Conservation (phyloP, 2,113 vertebrate genomes). For the Caranx melampygus region DNA sequence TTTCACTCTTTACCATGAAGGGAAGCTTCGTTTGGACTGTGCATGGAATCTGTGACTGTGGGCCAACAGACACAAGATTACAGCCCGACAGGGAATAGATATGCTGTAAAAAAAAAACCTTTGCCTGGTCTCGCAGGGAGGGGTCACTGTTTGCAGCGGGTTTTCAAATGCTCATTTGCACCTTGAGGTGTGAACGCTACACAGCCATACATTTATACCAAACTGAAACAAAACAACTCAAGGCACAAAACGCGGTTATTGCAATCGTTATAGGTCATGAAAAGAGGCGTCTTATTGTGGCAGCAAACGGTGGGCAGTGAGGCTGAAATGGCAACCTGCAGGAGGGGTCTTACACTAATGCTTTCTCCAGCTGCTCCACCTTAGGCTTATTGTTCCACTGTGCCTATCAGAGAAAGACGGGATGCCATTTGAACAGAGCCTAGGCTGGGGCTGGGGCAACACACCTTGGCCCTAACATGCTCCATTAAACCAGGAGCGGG, state of each 20-base stretch:
- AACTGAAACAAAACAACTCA: constrained; percentile 26
- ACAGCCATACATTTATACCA: constrained; percentile 22
- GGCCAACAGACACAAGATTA: constrained; percentile 71
- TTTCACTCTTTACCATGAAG: constrained; percentile 55
- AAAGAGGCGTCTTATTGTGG: constrained; percentile 35
- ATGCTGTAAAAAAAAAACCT: constrained; percentile 35
- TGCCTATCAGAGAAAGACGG: constrained; percentile 47
- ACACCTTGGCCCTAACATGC: constrained; percentile 71
- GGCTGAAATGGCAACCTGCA: constrained; percentile 66
- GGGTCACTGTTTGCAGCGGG: not conserved
- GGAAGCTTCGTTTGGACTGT: constrained; percentile 44
- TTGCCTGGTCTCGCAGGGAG: constrained; percentile 9
- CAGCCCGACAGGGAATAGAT: constrained; percentile 30
- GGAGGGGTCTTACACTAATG: constrained; percentile 71
- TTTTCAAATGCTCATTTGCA: constrained; percentile 40
- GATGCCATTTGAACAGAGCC: constrained; percentile 57
- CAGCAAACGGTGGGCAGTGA: constrained; percentile 43
- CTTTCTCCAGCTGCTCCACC: constrained; percentile 77
- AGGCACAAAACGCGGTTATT: constrained; percentile 2
- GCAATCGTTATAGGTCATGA: constrained; percentile 31
- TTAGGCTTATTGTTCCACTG: constrained; percentile 66
- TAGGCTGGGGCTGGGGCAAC: constrained; percentile 48
- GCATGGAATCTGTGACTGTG: constrained; percentile 56
- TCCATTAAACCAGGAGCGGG: constrained; percentile 74
- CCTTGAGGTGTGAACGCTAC: constrained; percentile 29